These are phyloP conservation scores for Planococcus citri DNA, from an alignment of 1,140 invertebrate genomes.

Conservation along the genomic window DNA sequence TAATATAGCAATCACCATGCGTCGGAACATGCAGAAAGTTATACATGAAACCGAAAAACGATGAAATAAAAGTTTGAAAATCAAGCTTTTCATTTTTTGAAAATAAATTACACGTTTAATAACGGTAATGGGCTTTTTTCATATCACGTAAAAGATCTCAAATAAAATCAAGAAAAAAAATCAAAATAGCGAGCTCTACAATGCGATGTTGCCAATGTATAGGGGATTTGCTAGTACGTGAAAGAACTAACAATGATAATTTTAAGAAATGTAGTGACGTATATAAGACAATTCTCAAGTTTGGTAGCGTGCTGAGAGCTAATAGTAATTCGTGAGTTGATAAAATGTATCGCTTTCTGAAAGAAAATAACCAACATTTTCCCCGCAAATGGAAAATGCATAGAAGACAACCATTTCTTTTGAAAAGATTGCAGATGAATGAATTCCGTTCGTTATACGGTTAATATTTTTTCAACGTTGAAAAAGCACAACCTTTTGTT, in stretches of 20 bases:
- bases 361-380: background rate
- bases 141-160: slow-evolving; percentile 13
- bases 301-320: slow-evolving; percentile 9
- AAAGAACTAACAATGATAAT: slow-evolving; percentile 5
- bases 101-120: slow-evolving; percentile 16
- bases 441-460: too few relatives aligned
- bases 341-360: slow-evolving; percentile 9
- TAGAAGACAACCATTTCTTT: too few relatives aligned
- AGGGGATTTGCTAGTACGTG: slow-evolving; percentile 10
- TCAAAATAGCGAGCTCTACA: background rate
- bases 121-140: slow-evolving; percentile 14
- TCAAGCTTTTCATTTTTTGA: background rate
- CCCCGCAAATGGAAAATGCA: too few relatives aligned
- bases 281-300: background rate
- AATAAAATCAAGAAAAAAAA: slow-evolving; percentile 4
- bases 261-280: background rate
- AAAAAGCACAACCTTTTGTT: too few relatives aligned
- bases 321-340: slow-evolving; percentile 9
- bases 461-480: too few relatives aligned
- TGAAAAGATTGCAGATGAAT: too few relatives aligned
- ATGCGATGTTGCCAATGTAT: slow-evolving; percentile 16
- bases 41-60: background rate
- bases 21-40: too few relatives aligned
- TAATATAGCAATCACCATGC: too few relatives aligned
- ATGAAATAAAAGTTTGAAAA: background rate